These are phyloP conservation scores for Spilosoma lubricipeda DNA, from an alignment of 2,888 invertebrate species.

Conservation along the genomic window DNA sequence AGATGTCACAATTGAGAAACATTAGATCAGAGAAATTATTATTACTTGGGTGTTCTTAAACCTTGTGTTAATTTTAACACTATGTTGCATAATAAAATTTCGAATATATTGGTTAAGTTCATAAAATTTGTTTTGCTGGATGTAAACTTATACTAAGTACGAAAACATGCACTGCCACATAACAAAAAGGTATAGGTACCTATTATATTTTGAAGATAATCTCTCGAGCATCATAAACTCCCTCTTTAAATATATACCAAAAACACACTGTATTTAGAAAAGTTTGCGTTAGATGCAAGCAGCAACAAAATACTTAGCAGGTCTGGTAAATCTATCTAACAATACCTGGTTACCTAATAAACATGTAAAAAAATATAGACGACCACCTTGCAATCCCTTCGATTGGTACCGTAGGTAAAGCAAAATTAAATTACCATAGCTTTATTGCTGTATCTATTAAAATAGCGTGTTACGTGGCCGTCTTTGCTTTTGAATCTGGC, in stretches of 20 bases:
- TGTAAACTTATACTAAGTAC: neutral
- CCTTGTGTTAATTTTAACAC: neutral
- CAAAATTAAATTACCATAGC: too few relatives aligned
- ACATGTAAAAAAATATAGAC: too few relatives aligned
- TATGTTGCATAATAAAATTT: neutral
- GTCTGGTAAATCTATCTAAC: too few relatives aligned
- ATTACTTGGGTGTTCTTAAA: neutral
- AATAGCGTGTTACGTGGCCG: neutral
- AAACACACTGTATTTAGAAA: neutral
- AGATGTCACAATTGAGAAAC: neutral
- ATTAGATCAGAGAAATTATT: neutral
- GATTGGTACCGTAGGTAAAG: too few relatives aligned
- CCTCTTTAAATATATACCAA: neutral
- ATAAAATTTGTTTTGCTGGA: neutral
- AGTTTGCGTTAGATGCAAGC: too few relatives aligned
- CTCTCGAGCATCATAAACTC: neutral
- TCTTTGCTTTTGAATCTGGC: neutral
- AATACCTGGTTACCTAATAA: too few relatives aligned
- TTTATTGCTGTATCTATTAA: neutral
- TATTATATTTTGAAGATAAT: neutral
- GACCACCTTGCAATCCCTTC: too few relatives aligned
- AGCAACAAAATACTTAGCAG: too few relatives aligned
- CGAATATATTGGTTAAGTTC: neutral
- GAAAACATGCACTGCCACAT: neutral
- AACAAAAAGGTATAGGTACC: too few relatives aligned